These are phyloP conservation scores for Balanococcus diminutus DNA, from an alignment of 2,888 invertebrate genomes.

Conservation along the genomic window DNA sequence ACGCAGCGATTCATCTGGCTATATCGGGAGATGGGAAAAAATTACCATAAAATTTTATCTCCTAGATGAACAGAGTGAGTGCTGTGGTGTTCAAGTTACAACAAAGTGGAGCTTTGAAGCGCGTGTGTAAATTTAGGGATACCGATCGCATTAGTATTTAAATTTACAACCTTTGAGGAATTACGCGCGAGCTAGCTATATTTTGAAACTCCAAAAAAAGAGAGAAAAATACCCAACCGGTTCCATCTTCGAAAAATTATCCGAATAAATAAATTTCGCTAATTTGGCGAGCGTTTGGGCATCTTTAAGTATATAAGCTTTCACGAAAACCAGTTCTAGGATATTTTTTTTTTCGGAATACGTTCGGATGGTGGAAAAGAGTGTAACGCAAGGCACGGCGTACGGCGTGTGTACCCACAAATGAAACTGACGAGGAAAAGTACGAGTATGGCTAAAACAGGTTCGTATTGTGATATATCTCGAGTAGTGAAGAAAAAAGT, in stretches of 20 bases:
- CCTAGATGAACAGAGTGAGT: background rate
- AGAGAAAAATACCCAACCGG: background rate
- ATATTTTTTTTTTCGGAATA: background rate
- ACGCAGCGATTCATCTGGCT: background rate
- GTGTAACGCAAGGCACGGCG: too few species aligned
- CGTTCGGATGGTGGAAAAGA: too few species aligned
- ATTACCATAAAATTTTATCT: slow-evolving; percentile 4
- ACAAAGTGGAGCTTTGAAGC: background rate
- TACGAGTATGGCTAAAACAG: slow-evolving; percentile 15
- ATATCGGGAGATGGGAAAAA: background rate
- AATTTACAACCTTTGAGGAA: slow-evolving; percentile 10
- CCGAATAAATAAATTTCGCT: slow-evolving; percentile 31
- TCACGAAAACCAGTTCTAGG: slow-evolving; percentile 41
- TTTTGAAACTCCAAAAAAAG: background rate
- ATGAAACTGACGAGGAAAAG: slow-evolving; percentile 13
- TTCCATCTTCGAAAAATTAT: slow-evolving; percentile 13
- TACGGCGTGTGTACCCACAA: background rate
- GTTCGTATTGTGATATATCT: slow-evolving; percentile 43
- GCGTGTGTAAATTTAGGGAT: background rate
- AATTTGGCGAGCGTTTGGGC: background rate
- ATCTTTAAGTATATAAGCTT: slow-evolving; percentile 7
- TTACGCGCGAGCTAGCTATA: background rate
- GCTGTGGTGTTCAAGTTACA: background rate
- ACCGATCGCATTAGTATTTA: background rate
- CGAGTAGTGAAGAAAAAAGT: slow-evolving; percentile 38